These are phyloP conservation scores for Drosophila infuscata DNA, from an alignment of 2,888 invertebrate species.

Conservation along the genomic window DNA sequence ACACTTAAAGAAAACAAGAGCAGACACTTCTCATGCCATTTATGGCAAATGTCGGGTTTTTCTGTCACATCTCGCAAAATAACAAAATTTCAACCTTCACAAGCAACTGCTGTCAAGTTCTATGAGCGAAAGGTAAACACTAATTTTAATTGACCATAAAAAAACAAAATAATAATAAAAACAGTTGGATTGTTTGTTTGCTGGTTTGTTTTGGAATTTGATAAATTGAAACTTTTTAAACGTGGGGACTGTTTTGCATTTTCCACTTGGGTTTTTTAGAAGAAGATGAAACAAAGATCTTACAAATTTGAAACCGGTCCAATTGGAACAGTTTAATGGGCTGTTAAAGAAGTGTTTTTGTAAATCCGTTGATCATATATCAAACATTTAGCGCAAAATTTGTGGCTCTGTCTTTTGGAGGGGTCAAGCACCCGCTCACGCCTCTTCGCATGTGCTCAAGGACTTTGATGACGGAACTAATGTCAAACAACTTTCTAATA, in stretches of 20 bases:
- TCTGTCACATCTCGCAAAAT: conserved; percentile 49
- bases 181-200: conserved; percentile 25
- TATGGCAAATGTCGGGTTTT: conserved; percentile 42
- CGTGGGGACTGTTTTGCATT: conserved; percentile 64
- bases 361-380: conserved; percentile 52
- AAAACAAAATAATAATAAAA: conserved; percentile 6
- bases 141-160: conserved; percentile 51
- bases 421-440: conserved; percentile 65
- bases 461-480: conserved; percentile 75
- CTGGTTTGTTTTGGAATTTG: conserved; percentile 39
- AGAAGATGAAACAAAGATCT: conserved; percentile 26
- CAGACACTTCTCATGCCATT: conserved; percentile 52
- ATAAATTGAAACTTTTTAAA: conserved; percentile 61
- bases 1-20: conserved; percentile 44
- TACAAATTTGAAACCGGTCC: conserved; percentile 52
- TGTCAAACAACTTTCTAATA: conserved; percentile 79
- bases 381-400: conserved; percentile 43
- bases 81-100: conserved; percentile 74
- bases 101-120: conserved; percentile 51
- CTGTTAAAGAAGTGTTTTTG: conserved; percentile 43
- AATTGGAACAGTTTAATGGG: conserved; percentile 35
- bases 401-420: conserved; percentile 32
- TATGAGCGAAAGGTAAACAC: conserved; percentile 47
- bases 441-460: conserved; percentile 56
- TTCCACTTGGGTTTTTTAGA: conserved; percentile 45